Base-by-base conservation (phyloP, 2,113 vertebrate species). In the Geococcyx californianus region DNA sequence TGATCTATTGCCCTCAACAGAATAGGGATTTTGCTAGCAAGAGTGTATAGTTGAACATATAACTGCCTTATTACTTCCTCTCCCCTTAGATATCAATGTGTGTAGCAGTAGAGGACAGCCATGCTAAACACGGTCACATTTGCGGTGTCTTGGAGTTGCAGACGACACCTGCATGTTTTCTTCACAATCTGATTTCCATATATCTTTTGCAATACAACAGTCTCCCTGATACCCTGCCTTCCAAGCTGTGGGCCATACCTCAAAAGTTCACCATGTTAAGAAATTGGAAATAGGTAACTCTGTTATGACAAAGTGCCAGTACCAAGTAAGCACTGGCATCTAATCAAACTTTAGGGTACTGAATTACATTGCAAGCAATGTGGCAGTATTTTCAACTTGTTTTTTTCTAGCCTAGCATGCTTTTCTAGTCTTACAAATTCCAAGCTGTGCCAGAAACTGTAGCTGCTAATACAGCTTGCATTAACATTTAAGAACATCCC, bases 401-500 rank as follows among this genome's bases (percentile, higher is more conserved):
- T 28, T 64, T 86, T 72, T 92, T 84, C 60, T 84, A 83, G 20
- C 20, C 63, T 83, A 54, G 40, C 16, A 85, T n/a, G 7, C 38
- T 52, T 64, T 76, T 33, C 19, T 16, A 42, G 26, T 11, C 23
- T 76, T 79, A 54, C n/a, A 82, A 85, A 94, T 89, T 94, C 45
- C 33, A 54, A 91, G 58, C 26, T 91, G 51, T 85, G 78, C 59
- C 95, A 96, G 78, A 95, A 93, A 91, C 69, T 31, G 81, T 69
- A 90, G 42, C 55, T 85, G 72, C 73, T 95, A 90, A 96, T 72
- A 90, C 67, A 94, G 84, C 31, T 84, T 51, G 47, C 36, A 87
- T 85, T 75, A 58, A 94, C 90, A 63, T 95, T 79, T 63, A 96
- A 90, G 59, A 93, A 95, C 29, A 87, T 69, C 63, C 56, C 19